Base-by-base conservation (phyloP, 2,113 vertebrate genomes). In the Leucoraja erinaceus region DNA sequence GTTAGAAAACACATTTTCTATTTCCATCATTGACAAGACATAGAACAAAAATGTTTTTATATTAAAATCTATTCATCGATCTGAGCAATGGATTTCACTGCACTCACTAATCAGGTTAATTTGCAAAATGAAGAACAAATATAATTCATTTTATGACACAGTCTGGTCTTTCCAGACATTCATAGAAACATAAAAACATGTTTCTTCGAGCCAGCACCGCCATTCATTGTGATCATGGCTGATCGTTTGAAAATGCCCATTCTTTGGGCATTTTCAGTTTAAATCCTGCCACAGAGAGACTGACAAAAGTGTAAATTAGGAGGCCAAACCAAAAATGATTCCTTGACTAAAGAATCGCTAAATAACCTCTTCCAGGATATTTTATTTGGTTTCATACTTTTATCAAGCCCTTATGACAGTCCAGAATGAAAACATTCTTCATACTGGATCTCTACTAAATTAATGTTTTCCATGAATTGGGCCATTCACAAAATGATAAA, bases 381-480 rank as follows among this genome's bases (percentile, higher is more conserved):
- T 16, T 22, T 2, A 83, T 9, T 25, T 9, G 56, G 79, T 5
- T 25, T 83, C 77, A 83, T 86, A n/a, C 20, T 28, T n/a, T n/a
- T 16, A 5, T 5, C 81, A 86, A 61, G 81, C 81, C 10, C 25
- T 28, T 28, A 86, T 86, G 22, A 25, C 28, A 61, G 10, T 11
- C 8, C 56, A 61, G 61, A 86, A 86, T 86, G n/a, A 86, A 86
- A 86, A 59, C 54, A 59, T 86, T 86, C 61, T 83, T 83, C 81
- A 61, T n/a, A 28, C 0, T 28, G n/a, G 11, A 47, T 61, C 81
- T 86, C 59, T 59, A 59, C 61, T 56, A 59, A 86, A 86, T 59
- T n/a, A 22, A 14, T 86, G 56, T 61, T 86, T 56, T 25, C 61
- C 81, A 61, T 86, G 54, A 86, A n/a, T 25, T n/a, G 25, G 4